A percentile compares a stretch with the other conserved stretches of the same genome.
phyloP scores from a whole-genome alignment of 2,888 invertebrate species.

The Cremastinae sp. region DNA sequence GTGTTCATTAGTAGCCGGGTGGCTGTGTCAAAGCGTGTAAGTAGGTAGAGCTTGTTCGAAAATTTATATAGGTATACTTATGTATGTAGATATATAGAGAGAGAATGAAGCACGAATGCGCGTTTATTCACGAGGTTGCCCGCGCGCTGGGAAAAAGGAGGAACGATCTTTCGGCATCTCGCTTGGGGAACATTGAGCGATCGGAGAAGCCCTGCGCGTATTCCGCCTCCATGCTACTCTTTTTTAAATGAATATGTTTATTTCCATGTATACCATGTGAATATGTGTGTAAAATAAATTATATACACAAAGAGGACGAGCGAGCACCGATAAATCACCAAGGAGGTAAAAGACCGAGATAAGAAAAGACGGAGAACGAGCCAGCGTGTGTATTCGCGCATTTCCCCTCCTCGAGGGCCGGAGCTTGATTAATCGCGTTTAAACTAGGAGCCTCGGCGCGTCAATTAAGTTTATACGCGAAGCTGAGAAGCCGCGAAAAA shows the following conservation, averaged over 20 bases:
- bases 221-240: conserved; percentile 1
- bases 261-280: neutral
- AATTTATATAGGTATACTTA: conserved; percentile 4
- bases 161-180: no score
- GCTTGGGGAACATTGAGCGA: conserved; percentile 29
- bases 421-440: conserved; percentile 77
- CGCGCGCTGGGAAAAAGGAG: no score
- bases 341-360: neutral
- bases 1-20: conserved; percentile 54
- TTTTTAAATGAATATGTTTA: neutral
- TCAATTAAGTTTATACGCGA: conserved; percentile 74
- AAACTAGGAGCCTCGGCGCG: conserved; percentile 76
- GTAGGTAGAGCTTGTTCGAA: conserved; percentile 50
- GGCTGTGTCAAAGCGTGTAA: conserved; percentile 55
- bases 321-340: conserved; percentile 57
- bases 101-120: no score
- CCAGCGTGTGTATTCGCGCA: conserved; percentile 12
- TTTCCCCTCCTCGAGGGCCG: conserved; percentile 52
- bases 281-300: conserved; percentile 2
- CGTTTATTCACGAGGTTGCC: conserved; percentile 22
- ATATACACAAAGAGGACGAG: conserved; percentile 43
- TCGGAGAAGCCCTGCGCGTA: conserved; percentile 19
- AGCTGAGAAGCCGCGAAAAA: conserved; percentile 57
- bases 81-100: neutral
- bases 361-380: neutral